Percentiles rank a stretch among this genome's conserved stretches.
Conservation (phyloP, 2,113 vertebrate species). For the Apus apus region DNA sequence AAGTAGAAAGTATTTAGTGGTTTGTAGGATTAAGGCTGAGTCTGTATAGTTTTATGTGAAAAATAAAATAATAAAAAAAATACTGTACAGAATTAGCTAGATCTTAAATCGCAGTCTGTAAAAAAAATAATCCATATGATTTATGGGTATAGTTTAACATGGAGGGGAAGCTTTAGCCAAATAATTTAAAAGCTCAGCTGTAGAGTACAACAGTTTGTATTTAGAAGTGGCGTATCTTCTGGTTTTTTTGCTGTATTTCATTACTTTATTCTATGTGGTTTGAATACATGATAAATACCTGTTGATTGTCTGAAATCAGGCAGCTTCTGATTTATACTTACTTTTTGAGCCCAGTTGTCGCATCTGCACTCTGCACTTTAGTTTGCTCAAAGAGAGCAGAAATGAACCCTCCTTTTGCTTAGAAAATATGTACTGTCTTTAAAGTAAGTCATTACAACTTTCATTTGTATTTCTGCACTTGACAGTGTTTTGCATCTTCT, state of each 20-base stretch:
- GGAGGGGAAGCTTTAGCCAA: neutral
- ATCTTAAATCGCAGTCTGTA: constrained; percentile 2
- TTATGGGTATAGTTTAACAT: neutral
- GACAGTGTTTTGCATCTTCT: neutral
- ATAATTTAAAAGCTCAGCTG: constrained; percentile 9
- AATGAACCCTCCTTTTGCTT: constrained; percentile 16
- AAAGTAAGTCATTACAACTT: neutral
- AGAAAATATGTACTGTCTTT: constrained; percentile 10
- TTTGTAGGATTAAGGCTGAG: neutral
- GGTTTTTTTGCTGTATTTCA: constrained; percentile 32
- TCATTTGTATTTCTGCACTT: neutral
- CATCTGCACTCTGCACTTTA: neutral
- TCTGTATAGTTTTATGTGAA: neutral
- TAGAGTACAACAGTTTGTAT: constrained; percentile 10
- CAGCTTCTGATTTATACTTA: neutral
- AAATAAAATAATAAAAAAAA: neutral
- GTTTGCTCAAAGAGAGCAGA: constrained; percentile 21
- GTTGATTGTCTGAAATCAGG: constrained; percentile 23
- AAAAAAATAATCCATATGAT: neutral
- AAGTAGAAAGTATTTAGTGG: neutral
- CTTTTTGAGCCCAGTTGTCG: constrained; percentile 6
- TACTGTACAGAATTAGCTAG: neutral
- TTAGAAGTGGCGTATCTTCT: constrained; percentile 6
- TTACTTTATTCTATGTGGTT: constrained; percentile 29
- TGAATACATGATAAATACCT: constrained; percentile 32